Percentiles rank a stretch among this genome's conserved stretches.
Evolutionary conservation across 1,140 invertebrate species (phyloP).

Genomic region (Rhysida immarginata): DNA sequence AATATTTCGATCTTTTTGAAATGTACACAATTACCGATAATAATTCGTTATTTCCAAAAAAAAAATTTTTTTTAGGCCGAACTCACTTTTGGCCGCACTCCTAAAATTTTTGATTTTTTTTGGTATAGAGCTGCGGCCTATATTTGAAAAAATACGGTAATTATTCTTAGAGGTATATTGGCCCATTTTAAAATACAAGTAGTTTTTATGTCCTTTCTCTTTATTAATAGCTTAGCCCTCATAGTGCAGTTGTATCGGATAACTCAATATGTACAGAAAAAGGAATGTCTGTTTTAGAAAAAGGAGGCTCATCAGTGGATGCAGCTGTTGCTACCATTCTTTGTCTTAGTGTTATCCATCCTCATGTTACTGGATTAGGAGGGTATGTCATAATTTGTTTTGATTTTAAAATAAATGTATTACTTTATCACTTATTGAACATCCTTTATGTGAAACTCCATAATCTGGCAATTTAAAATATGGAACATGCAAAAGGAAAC

Average conservation of each 20-base stretch:
- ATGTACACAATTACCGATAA: too few species aligned
- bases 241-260: slow-evolving; percentile 58
- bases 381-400: slow-evolving; percentile 36
- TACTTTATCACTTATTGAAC: slow-evolving; percentile 11
- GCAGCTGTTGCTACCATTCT: slow-evolving; percentile 47
- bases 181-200: background rate
- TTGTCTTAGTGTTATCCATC: slow-evolving; percentile 47
- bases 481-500: background rate
- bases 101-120: too few species aligned
- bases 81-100: too few species aligned
- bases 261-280: slow-evolving; percentile 51
- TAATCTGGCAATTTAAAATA: slow-evolving; percentile 5
- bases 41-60: too few species aligned
- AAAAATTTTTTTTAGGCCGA: too few species aligned
- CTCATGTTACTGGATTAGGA: slow-evolving; percentile 50
- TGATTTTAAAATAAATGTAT: background rate
- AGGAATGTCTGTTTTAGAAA: slow-evolving; percentile 45
- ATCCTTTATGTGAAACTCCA: background rate
- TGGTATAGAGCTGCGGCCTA: too few species aligned
- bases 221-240: slow-evolving; percentile 41
- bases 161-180: too few species aligned
- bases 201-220: slow-evolving; percentile 8
- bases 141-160: too few species aligned
- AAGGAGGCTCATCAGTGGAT: slow-evolving; percentile 51
- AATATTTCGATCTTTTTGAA: too few species aligned